Evolutionary conservation across 2,888 invertebrate genomes (phyloP).

Genomic region (Zelleria hepariella): DNA sequence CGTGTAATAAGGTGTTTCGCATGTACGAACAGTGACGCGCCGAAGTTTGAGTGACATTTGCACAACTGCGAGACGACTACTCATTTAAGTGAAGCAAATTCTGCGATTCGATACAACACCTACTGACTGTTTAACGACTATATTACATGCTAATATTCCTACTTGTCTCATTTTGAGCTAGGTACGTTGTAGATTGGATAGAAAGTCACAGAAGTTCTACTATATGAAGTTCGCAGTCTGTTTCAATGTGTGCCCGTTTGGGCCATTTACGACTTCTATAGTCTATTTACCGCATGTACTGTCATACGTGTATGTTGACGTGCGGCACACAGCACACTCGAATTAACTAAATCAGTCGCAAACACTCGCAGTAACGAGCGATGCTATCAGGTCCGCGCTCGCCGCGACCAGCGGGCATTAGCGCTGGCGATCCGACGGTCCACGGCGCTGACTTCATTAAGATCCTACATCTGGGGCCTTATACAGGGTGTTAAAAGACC

Average conservation of each 20-base stretch:
- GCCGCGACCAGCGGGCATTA: not conserved
- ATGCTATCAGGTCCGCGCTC: not conserved
- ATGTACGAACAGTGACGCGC: not conserved
- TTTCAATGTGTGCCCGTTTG: no score
- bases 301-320: not conserved
- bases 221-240: no score
- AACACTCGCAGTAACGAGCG: not conserved
- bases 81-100: conserved; percentile 4
- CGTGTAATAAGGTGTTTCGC: not conserved
- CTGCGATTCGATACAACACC: not conserved
- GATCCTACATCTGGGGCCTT: not conserved
- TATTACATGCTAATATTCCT: not conserved
- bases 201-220: not conserved
- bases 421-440: not conserved
- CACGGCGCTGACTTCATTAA: not conserved
- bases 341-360: not conserved
- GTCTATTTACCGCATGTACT: not conserved
- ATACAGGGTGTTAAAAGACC: no score
- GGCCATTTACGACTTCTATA: no score
- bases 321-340: not conserved
- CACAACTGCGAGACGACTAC: conserved; percentile 27
- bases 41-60: conserved; percentile 28
- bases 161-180: not conserved
- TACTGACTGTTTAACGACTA: not conserved
- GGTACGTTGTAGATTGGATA: no score